These are phyloP conservation scores for Lordiphosa andalusiaca DNA, from an alignment of 2,888 invertebrate species.

Conservation along the genomic window DNA sequence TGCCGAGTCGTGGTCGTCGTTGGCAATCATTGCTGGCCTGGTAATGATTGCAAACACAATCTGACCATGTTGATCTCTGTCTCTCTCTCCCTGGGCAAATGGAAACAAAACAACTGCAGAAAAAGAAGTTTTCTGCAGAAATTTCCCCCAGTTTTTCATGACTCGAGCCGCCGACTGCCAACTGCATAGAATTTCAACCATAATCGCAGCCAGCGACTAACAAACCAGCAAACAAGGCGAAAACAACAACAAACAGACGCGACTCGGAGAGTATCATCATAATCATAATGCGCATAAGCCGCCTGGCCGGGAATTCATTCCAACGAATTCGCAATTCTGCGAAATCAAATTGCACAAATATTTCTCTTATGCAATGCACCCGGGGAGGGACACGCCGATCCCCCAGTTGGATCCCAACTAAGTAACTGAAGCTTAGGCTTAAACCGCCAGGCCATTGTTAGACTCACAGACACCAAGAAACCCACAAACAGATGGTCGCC, in stretches of 20 bases:
- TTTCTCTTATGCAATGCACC: constrained; percentile 49
- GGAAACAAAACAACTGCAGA: constrained; percentile 8
- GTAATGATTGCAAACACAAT: constrained; percentile 74
- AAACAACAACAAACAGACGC: constrained; percentile 51
- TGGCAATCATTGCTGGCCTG: constrained; percentile 59
- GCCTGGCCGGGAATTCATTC: constrained; percentile 69
- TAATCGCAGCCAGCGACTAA: constrained; percentile 66
- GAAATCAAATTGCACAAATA: constrained; percentile 76
- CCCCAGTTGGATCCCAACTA: constrained; percentile 62
- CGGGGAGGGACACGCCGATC: constrained; percentile 39
- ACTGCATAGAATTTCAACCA: constrained; percentile 72
- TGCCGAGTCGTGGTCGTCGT: constrained; percentile 54
- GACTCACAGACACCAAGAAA: constrained; percentile 60
- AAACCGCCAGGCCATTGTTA: constrained; percentile 60
- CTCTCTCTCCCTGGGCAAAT: constrained; percentile 18
- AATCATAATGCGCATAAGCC: constrained; percentile 73
- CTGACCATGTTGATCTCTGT: constrained; percentile 66
- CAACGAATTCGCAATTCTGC: constrained; percentile 78
- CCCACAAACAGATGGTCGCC: constrained; percentile 28
- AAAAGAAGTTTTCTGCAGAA: constrained; percentile 63
- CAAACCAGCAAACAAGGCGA: constrained; percentile 74
- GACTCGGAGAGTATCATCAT: constrained; percentile 60
- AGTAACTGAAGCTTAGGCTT: constrained; percentile 51
- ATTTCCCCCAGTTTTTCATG: constrained; percentile 65
- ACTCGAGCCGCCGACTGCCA: constrained; percentile 43